Conservation (phyloP, 2,113 vertebrate species). For the Elephas maximus region DNA sequence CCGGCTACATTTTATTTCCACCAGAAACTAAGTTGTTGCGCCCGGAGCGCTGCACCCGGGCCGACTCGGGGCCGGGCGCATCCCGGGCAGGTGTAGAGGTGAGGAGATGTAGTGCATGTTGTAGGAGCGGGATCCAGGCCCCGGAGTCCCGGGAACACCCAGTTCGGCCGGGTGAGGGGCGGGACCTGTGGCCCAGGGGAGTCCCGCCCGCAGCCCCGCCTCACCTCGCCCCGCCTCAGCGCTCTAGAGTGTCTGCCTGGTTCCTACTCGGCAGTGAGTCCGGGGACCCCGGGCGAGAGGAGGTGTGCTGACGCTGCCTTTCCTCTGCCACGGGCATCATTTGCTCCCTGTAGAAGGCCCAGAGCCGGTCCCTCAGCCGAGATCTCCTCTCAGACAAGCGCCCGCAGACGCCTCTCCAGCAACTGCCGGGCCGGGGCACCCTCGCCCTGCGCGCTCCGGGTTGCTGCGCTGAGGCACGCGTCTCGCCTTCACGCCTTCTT, state of each 20-base stretch:
- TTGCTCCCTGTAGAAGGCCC: background rate
- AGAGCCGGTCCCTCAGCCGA: background rate
- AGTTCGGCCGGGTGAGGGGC: background rate
- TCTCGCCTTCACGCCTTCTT: background rate
- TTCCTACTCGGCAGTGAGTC: background rate
- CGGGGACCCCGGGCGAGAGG: background rate
- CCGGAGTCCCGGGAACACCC: background rate
- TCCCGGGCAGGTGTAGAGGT: background rate
- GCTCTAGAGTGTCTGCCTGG: slow-evolving; percentile 29
- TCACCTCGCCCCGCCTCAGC: slow-evolving; percentile 19
- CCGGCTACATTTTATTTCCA: background rate
- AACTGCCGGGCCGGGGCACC: background rate
- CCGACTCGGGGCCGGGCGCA: background rate
- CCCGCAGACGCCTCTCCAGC: background rate
- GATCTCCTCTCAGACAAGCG: background rate
- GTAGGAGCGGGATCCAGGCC: background rate
- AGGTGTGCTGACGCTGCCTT: background rate
- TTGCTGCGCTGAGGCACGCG: background rate
- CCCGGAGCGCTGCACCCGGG: background rate
- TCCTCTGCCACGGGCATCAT: background rate
- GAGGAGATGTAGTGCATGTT: background rate
- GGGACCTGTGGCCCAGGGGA: fast-evolving
- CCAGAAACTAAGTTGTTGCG: background rate
- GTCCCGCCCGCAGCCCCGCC: slow-evolving; percentile 56
- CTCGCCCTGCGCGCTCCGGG: background rate